Base-by-base conservation (phyloP, 2,888 invertebrate species). In the Eupeodes luniger region DNA sequence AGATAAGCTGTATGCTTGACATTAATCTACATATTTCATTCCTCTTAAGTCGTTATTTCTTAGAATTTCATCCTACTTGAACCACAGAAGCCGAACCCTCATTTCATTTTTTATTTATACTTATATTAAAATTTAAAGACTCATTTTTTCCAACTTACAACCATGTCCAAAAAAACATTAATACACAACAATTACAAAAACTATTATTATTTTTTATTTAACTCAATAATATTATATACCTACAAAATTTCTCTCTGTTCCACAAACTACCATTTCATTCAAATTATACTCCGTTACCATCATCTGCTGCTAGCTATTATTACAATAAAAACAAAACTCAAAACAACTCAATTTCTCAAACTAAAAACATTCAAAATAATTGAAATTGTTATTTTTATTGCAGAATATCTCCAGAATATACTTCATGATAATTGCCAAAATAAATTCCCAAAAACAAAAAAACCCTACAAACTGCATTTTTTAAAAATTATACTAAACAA, bases 271-370 rank as follows among this genome's bases (percentile, higher is more conserved):
- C 1, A 66, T 49, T 66, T 66, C n/a, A 14, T 14, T 6, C 66
- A 49, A 49, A 49, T 66, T 66, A 49, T 36, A n/a, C 34, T 14
- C 16, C 7, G 3, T 16, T 27, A 2, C 7, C 2, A 27, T 7
- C 66, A 55, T 51, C 40, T 70, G 53, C 70, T 70, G 55, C 55
- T 55, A 14, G 40, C 14, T 70, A 69, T 69, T 53, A 69, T 36
- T 40, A 5, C 40, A 57, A 27, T 3, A 36, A 59, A 19, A 12
- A 55, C 0, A 55, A 55, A 64, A 6, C 44, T 14, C 11, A 34
- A n/a, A 10, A 40, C 9, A n/a, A 44, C 16, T 27, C 27, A 27
- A 27, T 16, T 16, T 36, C 0, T 9, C n/a, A 69, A 69, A 40
- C 36, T 53, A 53, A 36, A 69, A 51, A 36, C 36, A 69, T 51